Evolutionary conservation across 2,797 vertebrate species (phyloP).

Genomic region (Miichthys miiuy): DNA sequence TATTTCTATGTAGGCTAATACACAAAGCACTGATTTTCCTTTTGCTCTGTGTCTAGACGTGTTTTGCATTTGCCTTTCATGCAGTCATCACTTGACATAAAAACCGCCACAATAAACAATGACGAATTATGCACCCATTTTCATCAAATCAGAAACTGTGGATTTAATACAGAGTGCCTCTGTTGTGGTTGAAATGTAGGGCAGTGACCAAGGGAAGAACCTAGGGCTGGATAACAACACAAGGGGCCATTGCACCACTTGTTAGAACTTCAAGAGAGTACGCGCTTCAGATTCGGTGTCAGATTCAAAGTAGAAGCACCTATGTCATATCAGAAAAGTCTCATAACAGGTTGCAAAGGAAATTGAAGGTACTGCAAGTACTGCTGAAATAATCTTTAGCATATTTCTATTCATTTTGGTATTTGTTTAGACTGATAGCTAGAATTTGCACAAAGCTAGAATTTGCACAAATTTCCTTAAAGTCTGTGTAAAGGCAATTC

Average conservation of each 20-base stretch:
- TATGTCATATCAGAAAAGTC: neutral
- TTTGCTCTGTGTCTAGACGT: constrained; percentile 59
- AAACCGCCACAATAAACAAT: neutral
- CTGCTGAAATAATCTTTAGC: neutral
- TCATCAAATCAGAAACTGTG: neutral
- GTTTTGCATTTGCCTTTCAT: constrained; percentile 58
- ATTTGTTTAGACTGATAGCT: neutral
- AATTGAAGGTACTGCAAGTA: neutral
- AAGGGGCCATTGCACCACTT: neutral
- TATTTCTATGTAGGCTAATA: constrained; percentile 9
- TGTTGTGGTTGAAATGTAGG: constrained; percentile 1
- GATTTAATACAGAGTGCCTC: constrained; percentile 6
- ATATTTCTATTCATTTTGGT: constrained; percentile 6
- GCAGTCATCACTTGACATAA: constrained; percentile 16
- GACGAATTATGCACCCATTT: neutral
- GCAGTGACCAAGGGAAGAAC: neutral
- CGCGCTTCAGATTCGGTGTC: neutral
- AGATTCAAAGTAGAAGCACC: neutral
- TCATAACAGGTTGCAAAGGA: neutral
- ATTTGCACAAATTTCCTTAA: constrained; percentile 24
- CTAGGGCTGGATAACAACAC: constrained; percentile 1
- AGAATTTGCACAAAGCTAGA: constrained; percentile 13
- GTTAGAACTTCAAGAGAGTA: neutral
- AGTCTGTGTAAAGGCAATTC: too few relatives aligned
- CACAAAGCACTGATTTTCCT: constrained; percentile 32